A percentile compares a stretch with the other conserved stretches of the same genome.
Evolutionary conservation across 2,888 invertebrate species (phyloP).

Genomic region (Marasmarcha lunaedactyla): DNA sequence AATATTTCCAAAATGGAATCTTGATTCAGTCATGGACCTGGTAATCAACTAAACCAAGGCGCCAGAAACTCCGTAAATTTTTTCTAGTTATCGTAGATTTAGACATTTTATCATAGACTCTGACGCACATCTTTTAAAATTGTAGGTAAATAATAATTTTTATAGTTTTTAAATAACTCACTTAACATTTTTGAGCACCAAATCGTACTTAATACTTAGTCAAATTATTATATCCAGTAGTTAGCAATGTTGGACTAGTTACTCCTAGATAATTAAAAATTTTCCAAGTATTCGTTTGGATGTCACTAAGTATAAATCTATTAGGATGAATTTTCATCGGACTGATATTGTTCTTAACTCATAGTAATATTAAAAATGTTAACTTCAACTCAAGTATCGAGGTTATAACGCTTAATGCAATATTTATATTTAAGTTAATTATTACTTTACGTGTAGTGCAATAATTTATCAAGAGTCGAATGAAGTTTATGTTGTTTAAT

Average conservation of each 20-base stretch:
- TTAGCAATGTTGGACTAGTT: slow-evolving; percentile 26
- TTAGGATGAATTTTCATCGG: slow-evolving; percentile 55
- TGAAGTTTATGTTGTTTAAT: slow-evolving; percentile 62
- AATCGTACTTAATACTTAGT: slow-evolving; percentile 70
- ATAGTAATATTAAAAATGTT: slow-evolving; percentile 35
- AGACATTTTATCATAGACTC: slow-evolving; percentile 32
- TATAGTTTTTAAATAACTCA: slow-evolving; percentile 52
- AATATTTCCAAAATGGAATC: too few species aligned
- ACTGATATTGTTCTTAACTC: slow-evolving; percentile 59
- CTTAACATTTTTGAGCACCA: slow-evolving; percentile 66
- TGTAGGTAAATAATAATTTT: slow-evolving; percentile 60
- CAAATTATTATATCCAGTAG: slow-evolving; percentile 51
- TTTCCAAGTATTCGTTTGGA: slow-evolving; percentile 17
- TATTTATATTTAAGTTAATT: slow-evolving; percentile 67
- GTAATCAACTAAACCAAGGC: too few species aligned
- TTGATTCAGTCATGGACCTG: too few species aligned
- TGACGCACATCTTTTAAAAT: slow-evolving; percentile 45
- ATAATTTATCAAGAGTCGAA: slow-evolving; percentile 65
- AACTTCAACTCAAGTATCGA: slow-evolving; percentile 50
- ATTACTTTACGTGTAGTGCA: slow-evolving; percentile 53
- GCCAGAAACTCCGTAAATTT: not conserved
- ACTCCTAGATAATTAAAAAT: slow-evolving; percentile 1
- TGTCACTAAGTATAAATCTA: slow-evolving; percentile 32
- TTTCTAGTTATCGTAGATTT: slow-evolving; percentile 28
- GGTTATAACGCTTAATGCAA: slow-evolving; percentile 60